phyloP scores from a whole-genome alignment of 1,140 invertebrate species.

The Trichomalopsis sarcophagae region DNA sequence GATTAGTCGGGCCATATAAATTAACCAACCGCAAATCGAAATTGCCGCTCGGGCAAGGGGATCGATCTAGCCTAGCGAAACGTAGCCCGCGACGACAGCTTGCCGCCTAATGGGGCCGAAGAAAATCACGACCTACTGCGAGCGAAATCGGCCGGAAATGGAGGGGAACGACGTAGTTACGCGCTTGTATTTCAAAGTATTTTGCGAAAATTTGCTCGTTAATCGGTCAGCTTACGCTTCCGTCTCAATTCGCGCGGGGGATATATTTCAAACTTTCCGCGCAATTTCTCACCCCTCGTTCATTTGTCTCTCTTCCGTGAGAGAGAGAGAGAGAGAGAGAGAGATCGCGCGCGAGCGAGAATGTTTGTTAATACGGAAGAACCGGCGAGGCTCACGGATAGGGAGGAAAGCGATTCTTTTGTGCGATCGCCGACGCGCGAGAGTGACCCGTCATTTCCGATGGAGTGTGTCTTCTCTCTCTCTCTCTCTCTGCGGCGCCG shows the following conservation, averaged over 20 bases:
- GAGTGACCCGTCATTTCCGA: conserved; percentile 36
- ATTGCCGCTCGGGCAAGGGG: background rate
- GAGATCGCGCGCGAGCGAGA: background rate
- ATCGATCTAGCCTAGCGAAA: conserved; percentile 14
- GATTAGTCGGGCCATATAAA: background rate
- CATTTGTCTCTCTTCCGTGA: background rate
- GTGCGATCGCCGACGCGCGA: background rate
- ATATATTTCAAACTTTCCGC: conserved; percentile 17
- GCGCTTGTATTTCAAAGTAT: conserved; percentile 16
- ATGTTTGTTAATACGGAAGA: background rate
- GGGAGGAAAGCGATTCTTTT: conserved; percentile 8
- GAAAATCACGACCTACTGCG: background rate
- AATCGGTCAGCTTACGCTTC: background rate
- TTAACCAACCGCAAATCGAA: background rate
- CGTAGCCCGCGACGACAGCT: background rate
- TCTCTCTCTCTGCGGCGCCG: background rate
- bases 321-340: background rate
- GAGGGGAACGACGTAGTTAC: background rate
- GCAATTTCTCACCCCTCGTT: background rate
- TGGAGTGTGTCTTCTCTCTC: background rate
- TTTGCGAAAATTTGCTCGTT: background rate
- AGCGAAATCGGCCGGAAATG: conserved; percentile 40
- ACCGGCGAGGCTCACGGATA: background rate
- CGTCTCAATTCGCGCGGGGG: background rate
- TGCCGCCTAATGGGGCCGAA: conserved; percentile 44